Evolutionary conservation across 2,797 vertebrate genomes (phyloP).

Genomic region (Synanceia verrucosa): DNA sequence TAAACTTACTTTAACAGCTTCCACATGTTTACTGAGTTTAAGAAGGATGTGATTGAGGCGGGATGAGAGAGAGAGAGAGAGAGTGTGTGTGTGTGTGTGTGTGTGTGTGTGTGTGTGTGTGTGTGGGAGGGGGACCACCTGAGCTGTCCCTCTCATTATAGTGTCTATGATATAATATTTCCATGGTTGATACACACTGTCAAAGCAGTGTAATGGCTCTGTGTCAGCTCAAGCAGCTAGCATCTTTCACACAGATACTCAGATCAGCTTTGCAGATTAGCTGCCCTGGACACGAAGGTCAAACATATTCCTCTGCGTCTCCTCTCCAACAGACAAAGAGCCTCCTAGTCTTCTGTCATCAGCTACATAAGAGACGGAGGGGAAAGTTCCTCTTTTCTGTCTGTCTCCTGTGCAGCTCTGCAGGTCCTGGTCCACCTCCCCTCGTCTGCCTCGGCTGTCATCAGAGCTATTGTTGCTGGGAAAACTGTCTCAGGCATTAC

Average conservation of each 20-base stretch:
- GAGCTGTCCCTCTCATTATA: constrained; percentile 45
- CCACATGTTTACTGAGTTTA: constrained; percentile 85
- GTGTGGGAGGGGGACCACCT: constrained; percentile 43
- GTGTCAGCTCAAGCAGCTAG: constrained; percentile 20
- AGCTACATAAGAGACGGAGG: constrained; percentile 66
- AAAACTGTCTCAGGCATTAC: constrained; percentile 58
- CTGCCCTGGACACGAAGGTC: constrained; percentile 54
- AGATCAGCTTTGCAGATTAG: constrained; percentile 64
- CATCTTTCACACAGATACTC: constrained; percentile 67
- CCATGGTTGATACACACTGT: constrained; percentile 25
- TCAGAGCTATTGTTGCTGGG: constrained; percentile 71
- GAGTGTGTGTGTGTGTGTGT: neutral
- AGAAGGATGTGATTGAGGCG: constrained; percentile 78
- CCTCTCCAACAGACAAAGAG: constrained; percentile 62
- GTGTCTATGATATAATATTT: constrained; percentile 43
- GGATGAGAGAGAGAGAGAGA: constrained; percentile 44
- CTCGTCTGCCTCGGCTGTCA: constrained; percentile 73
- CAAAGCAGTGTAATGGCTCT: constrained; percentile 16
- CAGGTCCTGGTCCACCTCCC: constrained; percentile 32
- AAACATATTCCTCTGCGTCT: constrained; percentile 59
- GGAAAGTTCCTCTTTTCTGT: constrained; percentile 64
- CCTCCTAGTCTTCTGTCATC: constrained; percentile 56
- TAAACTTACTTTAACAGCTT: constrained; percentile 81
- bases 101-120: neutral
- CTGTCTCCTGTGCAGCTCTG: constrained; percentile 44